Conservation (phyloP, 2,113 vertebrate genomes). For the Lampris megalopsis region DNA sequence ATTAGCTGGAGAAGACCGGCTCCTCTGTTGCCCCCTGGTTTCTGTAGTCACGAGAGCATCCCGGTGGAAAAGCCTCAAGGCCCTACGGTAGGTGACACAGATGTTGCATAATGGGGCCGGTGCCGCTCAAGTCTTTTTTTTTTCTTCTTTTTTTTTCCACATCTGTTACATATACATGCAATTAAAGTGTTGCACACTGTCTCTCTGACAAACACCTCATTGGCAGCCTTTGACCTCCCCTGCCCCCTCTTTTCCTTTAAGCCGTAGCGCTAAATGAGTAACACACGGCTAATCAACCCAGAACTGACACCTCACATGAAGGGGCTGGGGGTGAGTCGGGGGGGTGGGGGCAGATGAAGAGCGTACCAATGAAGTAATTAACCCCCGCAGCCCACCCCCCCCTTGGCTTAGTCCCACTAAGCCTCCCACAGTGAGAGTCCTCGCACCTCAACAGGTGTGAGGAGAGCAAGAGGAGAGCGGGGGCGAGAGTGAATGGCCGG, state of each 20-base stretch:
- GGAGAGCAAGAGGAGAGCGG: constrained; percentile 55
- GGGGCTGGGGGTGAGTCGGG: constrained; percentile 22
- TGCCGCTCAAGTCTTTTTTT: not conserved
- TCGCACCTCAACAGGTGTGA: constrained; percentile 74
- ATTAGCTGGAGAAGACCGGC: not conserved
- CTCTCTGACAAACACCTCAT: constrained; percentile 32
- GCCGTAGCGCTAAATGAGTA: constrained; percentile 55
- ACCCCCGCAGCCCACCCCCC: constrained; percentile 27
- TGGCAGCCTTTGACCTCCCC: constrained; percentile 2
- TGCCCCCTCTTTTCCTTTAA: constrained; percentile 3
- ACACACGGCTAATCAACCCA: constrained; percentile 59
- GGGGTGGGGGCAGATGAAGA: constrained; percentile 39
- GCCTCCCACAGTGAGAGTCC: constrained; percentile 53
- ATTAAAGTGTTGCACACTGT: constrained; percentile 30
- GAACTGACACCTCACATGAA: constrained; percentile 71
- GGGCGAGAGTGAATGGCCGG: constrained; percentile 35
- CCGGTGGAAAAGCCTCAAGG: not conserved
- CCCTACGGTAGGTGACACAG: not conserved
- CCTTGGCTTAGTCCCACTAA: constrained; percentile 29
- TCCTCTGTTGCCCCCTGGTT: constrained; percentile 17
- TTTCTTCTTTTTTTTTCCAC: not conserved
- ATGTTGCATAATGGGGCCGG: not conserved
- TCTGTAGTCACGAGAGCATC: not conserved
- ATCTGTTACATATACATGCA: constrained; percentile 9
- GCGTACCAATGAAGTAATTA: constrained; percentile 62